Base-by-base conservation (phyloP, 1,140 invertebrate genomes). In the Phthorimaea operculella region DNA sequence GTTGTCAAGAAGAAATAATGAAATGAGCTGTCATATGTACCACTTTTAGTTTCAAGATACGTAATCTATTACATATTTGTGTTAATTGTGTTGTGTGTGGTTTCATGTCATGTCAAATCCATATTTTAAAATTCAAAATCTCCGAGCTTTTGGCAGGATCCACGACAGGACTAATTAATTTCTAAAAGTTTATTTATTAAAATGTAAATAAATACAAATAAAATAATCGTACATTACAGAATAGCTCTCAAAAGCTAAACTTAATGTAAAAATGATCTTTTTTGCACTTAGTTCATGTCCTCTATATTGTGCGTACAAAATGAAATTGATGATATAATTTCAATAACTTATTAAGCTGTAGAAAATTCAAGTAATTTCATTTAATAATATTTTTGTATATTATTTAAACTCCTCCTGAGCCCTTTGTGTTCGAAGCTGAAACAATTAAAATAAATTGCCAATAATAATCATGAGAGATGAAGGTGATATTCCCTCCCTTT, bases 71-170 rank as follows among this genome's bases (percentile, higher is more conserved):
- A 28, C 2, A 28, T 28, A 28, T 15, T 56, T 48, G 33, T 54
- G 16, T 52, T 21, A 36, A 42, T 44, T 47, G 39, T 56, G 45
- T 53, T 28, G 51, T 76, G 69, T 71, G 62, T 68, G 59, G 59
- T 44, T 70, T 66, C 66, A 72, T 73, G 67, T 78, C 66, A 79
- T 80, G 72, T 75, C 70, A 63, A 34, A 72, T 71, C 70, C 66
- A 77, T 62, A 69, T 28, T 28, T 28, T 28, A 28, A 28, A 28
- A 28, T 28, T 4, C 2, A 28, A 6, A 59, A 65, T 76, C 79
- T 83, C 67, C 79, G 63, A 83, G 76, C 76, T 64, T 73, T 64
- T 70, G 64, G 66, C 79, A 76, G 79, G 76, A 52, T 72, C 55
- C 68, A 82, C 75, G 47, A 64, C 61, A 62, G 17, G 28, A 44